Base-by-base conservation (phyloP, 1,140 invertebrate genomes). In the Bombus cullumanus region DNA sequence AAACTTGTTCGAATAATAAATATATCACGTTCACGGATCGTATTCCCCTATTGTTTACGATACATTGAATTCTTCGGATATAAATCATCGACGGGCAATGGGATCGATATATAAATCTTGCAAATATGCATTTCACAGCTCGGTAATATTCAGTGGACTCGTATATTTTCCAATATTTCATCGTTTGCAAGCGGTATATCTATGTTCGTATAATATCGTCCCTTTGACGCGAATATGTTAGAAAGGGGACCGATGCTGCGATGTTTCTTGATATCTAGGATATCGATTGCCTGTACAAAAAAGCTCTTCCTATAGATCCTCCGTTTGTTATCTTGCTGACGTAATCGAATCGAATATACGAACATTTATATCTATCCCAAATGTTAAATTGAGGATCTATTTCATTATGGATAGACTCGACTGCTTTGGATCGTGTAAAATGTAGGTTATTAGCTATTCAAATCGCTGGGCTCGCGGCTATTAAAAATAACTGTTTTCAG, bases 71-170 rank as follows among this genome's bases (percentile, higher is more conserved):
- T 80, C 53, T 18, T 73, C 39, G 53, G 22, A 13, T 57, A 72
- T 80, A 73, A 85, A 85, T 80, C 76, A 85, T 85, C 41, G 37
- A 53, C 4, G 28, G 31, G 53, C 13, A 72, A 53, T 64, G 78
- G 37, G 43, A 71, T 13, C 73, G 22, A 43, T 43, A 57, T 79
- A 79, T 86, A 89, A 88, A 89, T 89, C 83, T 86, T 37, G 81
- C 82, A 89, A 89, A 89, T 80, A 69, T n/a, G 80, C 75, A 59
- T 72, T 86, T 76, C 77, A 80, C 76, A 74, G 75, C 79, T 83
- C 83, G 53, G 85, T 89, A 74, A 86, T 86, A 82, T 86, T 86
- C 62, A 59, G 37, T 69, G 74, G 31, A 57, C 41, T 13, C 37
- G 5, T 59, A 72, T 41, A 57, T 89, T 82, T 82, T 68, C 88